Conservation (phyloP, 2,113 vertebrate species). For the Phodopus roborovskii region DNA sequence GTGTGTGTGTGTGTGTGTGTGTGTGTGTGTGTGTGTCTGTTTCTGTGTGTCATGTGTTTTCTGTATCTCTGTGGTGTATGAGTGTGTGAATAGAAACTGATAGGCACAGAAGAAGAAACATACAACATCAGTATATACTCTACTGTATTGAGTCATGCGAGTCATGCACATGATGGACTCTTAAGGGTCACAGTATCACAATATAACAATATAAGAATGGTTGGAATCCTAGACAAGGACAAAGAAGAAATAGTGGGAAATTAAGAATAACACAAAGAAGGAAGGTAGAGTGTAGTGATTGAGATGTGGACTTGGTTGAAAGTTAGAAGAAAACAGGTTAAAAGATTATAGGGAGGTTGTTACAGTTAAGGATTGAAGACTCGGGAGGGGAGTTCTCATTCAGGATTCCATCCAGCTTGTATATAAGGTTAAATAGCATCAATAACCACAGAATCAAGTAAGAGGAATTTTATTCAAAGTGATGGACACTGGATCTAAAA, state of each 20-base stretch:
- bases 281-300: slow-evolving; percentile 36
- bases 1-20: background rate
- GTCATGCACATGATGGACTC: slow-evolving; percentile 87
- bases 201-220: slow-evolving; percentile 74
- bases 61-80: background rate
- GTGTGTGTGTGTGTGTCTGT: slow-evolving; percentile 19
- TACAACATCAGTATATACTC: slow-evolving; percentile 81
- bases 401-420: slow-evolving; percentile 80
- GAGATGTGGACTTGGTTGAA: slow-evolving; percentile 64
- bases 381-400: slow-evolving; percentile 82
- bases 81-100: slow-evolving; percentile 11
- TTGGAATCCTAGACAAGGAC: slow-evolving; percentile 67
- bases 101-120: slow-evolving; percentile 82
- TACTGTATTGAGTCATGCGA: slow-evolving; percentile 89
- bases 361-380: slow-evolving; percentile 71
- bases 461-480: slow-evolving; percentile 74
- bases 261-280: background rate
- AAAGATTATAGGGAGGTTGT: slow-evolving; percentile 66
- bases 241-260: slow-evolving; percentile 36
- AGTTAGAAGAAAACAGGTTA: slow-evolving; percentile 72
- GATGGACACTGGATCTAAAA: slow-evolving; percentile 75
- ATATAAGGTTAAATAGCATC: slow-evolving; percentile 79
- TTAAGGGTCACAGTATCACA: slow-evolving; percentile 86
- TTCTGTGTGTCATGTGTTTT: background rate
- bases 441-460: slow-evolving; percentile 69